Percentiles rank a stretch among this genome's conserved stretches.
These are phyloP conservation scores for Drosophila atroscutellata DNA, from an alignment of 2,888 invertebrate species.

Conservation along the genomic window DNA sequence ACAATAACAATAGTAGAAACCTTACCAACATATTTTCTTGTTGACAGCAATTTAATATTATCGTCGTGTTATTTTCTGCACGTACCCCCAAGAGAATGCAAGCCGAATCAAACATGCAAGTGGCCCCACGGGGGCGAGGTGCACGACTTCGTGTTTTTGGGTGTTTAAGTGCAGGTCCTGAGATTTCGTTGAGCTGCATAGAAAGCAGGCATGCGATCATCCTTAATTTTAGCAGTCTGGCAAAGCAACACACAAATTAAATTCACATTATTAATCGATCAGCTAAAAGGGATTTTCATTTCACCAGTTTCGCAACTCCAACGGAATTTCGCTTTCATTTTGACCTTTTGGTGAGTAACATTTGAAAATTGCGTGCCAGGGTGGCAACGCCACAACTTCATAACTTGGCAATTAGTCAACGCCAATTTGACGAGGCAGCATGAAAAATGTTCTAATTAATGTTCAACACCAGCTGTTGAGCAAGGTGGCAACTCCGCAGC, in stretches of 20 bases:
- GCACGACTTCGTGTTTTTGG: constrained; percentile 3
- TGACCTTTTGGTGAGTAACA: not conserved
- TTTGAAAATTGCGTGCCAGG: not conserved
- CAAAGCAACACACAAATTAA: not conserved
- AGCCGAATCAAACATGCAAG: constrained; percentile 66
- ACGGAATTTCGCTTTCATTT: not conserved
- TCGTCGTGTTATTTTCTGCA: constrained; percentile 79
- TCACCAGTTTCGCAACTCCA: not conserved
- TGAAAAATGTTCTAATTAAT: not conserved
- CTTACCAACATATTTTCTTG: constrained; percentile 77
- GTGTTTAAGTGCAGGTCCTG: constrained; percentile 10
- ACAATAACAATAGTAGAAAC: constrained; percentile 14
- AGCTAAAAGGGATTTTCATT: not conserved
- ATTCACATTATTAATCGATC: not conserved
- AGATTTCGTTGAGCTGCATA: constrained; percentile 8
- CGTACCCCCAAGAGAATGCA: constrained; percentile 53
- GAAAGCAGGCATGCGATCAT: constrained; percentile 20
- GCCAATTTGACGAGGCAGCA: not conserved
- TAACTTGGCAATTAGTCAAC: not conserved
- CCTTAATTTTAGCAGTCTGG: not conserved
- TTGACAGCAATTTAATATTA: constrained; percentile 79
- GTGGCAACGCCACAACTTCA: constrained; percentile 1
- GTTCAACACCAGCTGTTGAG: not conserved
- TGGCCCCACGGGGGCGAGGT: not conserved
- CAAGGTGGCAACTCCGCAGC: not conserved